phyloP scores from a whole-genome alignment of 2,113 vertebrate genomes.

The Columba janthina region DNA sequence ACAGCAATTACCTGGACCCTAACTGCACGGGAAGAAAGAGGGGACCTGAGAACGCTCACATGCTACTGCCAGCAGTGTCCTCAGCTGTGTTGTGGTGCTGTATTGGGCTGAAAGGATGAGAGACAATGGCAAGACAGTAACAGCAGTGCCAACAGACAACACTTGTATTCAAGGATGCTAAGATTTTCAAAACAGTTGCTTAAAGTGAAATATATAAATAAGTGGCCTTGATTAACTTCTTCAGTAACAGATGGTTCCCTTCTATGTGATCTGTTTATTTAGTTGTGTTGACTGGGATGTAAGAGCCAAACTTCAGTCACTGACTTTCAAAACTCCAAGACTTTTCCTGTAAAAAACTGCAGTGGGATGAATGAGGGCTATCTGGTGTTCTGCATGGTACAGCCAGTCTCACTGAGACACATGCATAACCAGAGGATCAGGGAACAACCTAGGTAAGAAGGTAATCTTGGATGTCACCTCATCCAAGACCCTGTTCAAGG shows the following conservation, averaged over 20 bases:
- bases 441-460: neutral
- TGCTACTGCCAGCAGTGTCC: neutral
- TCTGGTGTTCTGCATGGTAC: neutral
- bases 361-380: neutral
- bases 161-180: neutral
- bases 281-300: neutral
- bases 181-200: neutral
- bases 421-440: neutral
- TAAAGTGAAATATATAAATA: neutral
- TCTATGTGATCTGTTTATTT: neutral
- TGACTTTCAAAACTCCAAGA: neutral
- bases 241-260: neutral
- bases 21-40: neutral
- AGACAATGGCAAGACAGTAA: neutral
- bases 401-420: rapidly evolving
- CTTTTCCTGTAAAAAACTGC: neutral
- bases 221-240: neutral
- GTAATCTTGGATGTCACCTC: neutral
- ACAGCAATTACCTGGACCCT: neutral
- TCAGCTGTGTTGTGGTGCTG: neutral
- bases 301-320: neutral
- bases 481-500: neutral
- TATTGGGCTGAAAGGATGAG: neutral
- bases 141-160: neutral
- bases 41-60: neutral